These are phyloP conservation scores for Antrozous pallidus DNA, from an alignment of 2,797 vertebrate species.

Conservation along the genomic window DNA sequence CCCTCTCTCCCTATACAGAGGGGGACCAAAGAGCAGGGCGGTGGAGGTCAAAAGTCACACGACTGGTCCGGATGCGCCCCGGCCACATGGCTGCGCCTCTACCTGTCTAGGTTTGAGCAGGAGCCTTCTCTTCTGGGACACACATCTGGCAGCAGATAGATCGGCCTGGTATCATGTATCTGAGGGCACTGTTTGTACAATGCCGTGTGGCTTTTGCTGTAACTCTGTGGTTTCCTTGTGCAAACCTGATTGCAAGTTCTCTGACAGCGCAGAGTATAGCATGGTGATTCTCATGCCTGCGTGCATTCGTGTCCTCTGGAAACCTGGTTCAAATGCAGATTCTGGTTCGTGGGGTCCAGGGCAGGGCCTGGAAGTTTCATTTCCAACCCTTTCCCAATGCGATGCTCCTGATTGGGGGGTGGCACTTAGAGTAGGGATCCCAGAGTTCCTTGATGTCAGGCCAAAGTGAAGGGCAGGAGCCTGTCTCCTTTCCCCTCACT, in stretches of 20 bases:
- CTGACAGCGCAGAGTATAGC: fast-evolving
- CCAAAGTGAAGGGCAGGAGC: neutral
- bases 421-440: neutral
- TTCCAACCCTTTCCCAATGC: neutral
- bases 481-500: no score
- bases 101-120: neutral
- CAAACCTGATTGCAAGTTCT: neutral
- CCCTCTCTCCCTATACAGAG: neutral
- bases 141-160: neutral
- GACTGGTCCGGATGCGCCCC: neutral
- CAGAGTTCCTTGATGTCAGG: neutral
- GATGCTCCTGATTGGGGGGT: fast-evolving
- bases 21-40: neutral
- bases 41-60: neutral
- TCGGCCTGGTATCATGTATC: fast-evolving
- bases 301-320: neutral
- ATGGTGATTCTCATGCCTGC: neutral
- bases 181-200: fast-evolving
- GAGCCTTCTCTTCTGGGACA: fast-evolving
- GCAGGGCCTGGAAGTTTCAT: neutral
- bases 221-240: neutral
- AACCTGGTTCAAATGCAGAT: neutral
- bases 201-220: neutral
- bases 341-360: neutral
- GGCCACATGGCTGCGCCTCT: neutral